Base-by-base conservation (phyloP, 2,113 vertebrate genomes). In the Mesocricetus auratus region DNA sequence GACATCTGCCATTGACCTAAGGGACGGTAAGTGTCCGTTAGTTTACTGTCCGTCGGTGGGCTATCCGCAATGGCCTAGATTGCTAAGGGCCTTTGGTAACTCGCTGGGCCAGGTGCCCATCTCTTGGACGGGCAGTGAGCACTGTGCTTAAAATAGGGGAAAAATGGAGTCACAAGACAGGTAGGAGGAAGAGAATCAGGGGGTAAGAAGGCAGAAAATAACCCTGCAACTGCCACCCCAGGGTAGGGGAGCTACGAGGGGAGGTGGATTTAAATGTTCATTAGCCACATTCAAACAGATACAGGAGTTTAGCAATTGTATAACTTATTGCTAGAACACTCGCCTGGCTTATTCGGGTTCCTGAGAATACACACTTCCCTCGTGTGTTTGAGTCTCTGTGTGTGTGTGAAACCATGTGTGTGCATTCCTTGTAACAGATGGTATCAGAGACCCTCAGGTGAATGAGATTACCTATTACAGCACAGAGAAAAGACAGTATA, bases 261-360 rank as follows among this genome's bases (percentile, higher is more conserved):
- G 1, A 82, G 64, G 47, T 86, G 60, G 77, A n/a, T 29, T 89
- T 68, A 88, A 69, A 22, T 10, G 26, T 85, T 87, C 66, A n/a
- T 89, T 60, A 71, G 39, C 36, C 60, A 93, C 66, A 39, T 96
- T n/a, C 60, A 71, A 96, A 73, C 31, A 21, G 33, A 86, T 62
- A 75, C 24, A 96, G 22, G 66, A 86, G 91, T 77, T 66, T 91
- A 58, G 15, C 47, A 58, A 90, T 74, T 77, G 45, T 39, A 15
- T 13, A 15, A 21, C 31, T 69, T 69, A 69, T 8, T n/a, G 21
- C 31, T n/a, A 50, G 45, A 68, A 26, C 1, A 17, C 58, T 85
- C 42, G 79, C 36, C 58, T 62, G 45, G 21, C n/a, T 39, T 42
- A 1, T 42, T 13, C 5, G 6, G 22, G 5, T 5, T 5, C n/a